A percentile compares a stretch with the other conserved stretches of the same genome.
These are phyloP conservation scores for Oryzias woworae DNA, from an alignment of 2,113 vertebrate genomes.

Conservation along the genomic window DNA sequence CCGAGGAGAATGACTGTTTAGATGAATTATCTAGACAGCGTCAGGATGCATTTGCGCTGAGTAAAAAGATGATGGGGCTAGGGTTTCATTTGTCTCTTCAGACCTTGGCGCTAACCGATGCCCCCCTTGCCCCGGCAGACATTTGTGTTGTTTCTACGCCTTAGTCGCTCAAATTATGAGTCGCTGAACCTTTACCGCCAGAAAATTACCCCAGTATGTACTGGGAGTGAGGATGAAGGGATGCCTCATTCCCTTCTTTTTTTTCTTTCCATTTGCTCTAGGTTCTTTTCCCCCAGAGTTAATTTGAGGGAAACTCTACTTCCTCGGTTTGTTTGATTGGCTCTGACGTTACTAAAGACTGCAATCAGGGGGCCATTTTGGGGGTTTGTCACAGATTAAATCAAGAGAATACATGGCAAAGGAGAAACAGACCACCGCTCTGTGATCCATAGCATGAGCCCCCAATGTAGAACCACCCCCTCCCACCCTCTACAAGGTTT, in stretches of 20 bases:
- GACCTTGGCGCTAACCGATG: constrained; percentile 70
- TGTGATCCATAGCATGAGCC: constrained; percentile 45
- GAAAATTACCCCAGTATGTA: constrained; percentile 77
- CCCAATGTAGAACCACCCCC: constrained; percentile 37
- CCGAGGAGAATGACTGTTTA: constrained; percentile 76
- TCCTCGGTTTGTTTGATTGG: constrained; percentile 79
- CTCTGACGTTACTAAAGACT: constrained; percentile 81
- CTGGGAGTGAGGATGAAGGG: constrained; percentile 58
- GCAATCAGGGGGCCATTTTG: constrained; percentile 78
- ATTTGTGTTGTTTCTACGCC: constrained; percentile 74
- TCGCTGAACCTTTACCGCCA: constrained; percentile 80
- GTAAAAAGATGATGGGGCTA: constrained; percentile 59
- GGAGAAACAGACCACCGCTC: constrained; percentile 69
- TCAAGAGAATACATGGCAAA: constrained; percentile 73
- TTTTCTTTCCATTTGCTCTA: constrained; percentile 63
- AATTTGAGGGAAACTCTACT: constrained; percentile 79
- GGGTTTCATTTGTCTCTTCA: constrained; percentile 74
- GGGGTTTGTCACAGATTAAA: constrained; percentile 80
- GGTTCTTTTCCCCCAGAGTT: constrained; percentile 65
- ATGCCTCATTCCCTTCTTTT: constrained; percentile 59
- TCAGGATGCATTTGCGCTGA: constrained; percentile 76
- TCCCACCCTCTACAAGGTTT: constrained; percentile 36
- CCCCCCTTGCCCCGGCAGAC: constrained; percentile 56
- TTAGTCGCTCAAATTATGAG: constrained; percentile 81
- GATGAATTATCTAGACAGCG: constrained; percentile 78